Conservation (phyloP, 2,888 invertebrate species). For the Rhamphomyia laevipes region DNA sequence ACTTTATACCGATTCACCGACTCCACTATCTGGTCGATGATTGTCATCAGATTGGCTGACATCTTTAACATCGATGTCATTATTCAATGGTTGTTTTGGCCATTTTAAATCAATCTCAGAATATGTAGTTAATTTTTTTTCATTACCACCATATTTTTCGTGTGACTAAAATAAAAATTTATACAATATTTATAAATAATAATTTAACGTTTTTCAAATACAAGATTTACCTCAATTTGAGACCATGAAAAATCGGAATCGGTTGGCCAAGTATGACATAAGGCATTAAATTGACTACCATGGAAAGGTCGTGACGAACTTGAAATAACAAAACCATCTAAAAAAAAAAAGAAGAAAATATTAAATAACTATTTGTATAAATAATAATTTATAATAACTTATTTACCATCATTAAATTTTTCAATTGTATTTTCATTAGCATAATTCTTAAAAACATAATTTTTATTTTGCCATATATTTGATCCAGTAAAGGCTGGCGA, state of each 20-base stretch:
- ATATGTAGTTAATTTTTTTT: conserved; percentile 5
- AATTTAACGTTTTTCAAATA: neutral
- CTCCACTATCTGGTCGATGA: conserved; percentile 17
- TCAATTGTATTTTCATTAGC: conserved; percentile 5
- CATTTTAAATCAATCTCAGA: conserved; percentile 9
- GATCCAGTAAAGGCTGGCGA: conserved; percentile 19
- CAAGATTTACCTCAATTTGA: conserved; percentile 9
- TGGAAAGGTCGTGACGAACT: conserved; percentile 19
- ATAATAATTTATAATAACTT: neutral
- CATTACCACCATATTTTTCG: neutral
- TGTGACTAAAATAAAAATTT: too few relatives aligned
- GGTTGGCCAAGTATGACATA: conserved; percentile 20
- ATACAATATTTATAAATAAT: neutral
- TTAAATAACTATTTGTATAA: neutral
- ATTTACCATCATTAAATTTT: conserved; percentile 9
- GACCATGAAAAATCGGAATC: conserved; percentile 21
- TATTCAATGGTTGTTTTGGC: neutral
- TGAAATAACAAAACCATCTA: conserved; percentile 19
- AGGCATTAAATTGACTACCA: conserved; percentile 16
- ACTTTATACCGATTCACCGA: conserved; percentile 17
- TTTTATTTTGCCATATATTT: conserved; percentile 11
- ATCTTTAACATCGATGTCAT: neutral
- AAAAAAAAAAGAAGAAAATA: neutral
- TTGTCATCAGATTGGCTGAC: conserved; percentile 7
- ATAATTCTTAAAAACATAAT: conserved; percentile 2